A percentile compares a stretch with the other conserved stretches of the same genome.
phyloP scores from a whole-genome alignment of 2,888 invertebrate species.

The Leptinotarsa juncta region DNA sequence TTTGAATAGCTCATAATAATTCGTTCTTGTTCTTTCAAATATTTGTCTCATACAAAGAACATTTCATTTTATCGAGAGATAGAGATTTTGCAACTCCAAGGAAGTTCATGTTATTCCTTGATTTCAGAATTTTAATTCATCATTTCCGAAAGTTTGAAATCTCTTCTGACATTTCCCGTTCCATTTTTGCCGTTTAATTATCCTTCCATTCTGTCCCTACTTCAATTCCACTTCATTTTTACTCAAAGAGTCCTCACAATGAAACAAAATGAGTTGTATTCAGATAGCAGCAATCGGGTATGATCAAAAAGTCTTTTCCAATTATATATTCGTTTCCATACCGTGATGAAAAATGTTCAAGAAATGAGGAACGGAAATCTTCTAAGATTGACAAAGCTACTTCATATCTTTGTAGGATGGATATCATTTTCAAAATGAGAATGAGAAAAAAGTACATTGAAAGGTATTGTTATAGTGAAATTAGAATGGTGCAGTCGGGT shows the following conservation, averaged over 20 bases:
- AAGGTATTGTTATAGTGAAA: too few relatives aligned
- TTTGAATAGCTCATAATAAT: background rate
- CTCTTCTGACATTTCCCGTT: constrained; percentile 44
- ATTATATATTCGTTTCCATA: constrained; percentile 3
- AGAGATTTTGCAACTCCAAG: constrained; percentile 12
- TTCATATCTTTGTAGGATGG: background rate
- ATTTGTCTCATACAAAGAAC: constrained; percentile 24
- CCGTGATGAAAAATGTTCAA: constrained; percentile 3
- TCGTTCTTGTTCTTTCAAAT: constrained; percentile 18
- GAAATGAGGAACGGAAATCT: background rate
- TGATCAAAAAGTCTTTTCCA: constrained; percentile 12
- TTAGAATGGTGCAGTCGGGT: too few relatives aligned
- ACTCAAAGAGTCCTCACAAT: constrained; percentile 35
- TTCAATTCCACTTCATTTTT: constrained; percentile 43
- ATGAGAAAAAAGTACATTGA: too few relatives aligned
- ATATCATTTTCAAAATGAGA: too few relatives aligned
- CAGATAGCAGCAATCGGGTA: constrained; percentile 29
- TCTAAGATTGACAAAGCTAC: background rate
- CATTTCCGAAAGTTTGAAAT: constrained; percentile 38
- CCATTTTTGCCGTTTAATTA: constrained; percentile 45
- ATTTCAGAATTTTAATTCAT: constrained; percentile 43
- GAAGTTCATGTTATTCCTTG: constrained; percentile 31
- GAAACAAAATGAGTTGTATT: constrained; percentile 36
- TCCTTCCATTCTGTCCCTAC: constrained; percentile 41
- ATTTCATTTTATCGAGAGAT: constrained; percentile 13